These are phyloP conservation scores for Denticeps clupeoides DNA, from an alignment of 2,797 vertebrate genomes.

Conservation along the genomic window DNA sequence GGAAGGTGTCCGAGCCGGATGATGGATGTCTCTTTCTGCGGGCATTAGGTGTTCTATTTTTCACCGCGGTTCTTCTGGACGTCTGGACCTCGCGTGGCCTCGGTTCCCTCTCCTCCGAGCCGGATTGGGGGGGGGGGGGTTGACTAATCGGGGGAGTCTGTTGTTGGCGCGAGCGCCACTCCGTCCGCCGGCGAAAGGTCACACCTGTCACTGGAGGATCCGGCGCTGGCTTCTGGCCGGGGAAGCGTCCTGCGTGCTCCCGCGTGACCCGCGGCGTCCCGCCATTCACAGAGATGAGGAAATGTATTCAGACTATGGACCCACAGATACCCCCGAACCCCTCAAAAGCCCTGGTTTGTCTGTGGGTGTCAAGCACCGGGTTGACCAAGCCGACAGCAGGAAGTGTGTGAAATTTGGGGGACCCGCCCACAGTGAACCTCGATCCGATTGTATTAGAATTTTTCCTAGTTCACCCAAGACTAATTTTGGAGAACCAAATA, in stretches of 20 bases:
- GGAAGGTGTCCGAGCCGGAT: slow-evolving; percentile 32
- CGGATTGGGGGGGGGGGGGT: slow-evolving; percentile 25
- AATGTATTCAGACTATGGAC: too few relatives aligned
- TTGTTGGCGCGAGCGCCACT: slow-evolving; percentile 41
- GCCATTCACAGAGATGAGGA: too few relatives aligned
- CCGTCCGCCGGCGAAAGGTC: slow-evolving; percentile 51
- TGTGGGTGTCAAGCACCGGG: too few relatives aligned
- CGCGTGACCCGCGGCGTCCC: too few relatives aligned
- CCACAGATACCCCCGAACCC: too few relatives aligned
- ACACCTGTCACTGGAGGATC: slow-evolving; percentile 52
- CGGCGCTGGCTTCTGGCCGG: slow-evolving; percentile 18
- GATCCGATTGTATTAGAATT: too few relatives aligned
- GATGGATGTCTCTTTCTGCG: slow-evolving; percentile 68
- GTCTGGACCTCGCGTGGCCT: slow-evolving; percentile 10
- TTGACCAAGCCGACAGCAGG: too few relatives aligned
- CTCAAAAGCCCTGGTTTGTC: too few relatives aligned
- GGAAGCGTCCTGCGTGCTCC: slow-evolving; percentile 16
- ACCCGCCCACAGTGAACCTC: too few relatives aligned
- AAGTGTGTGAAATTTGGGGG: too few relatives aligned
- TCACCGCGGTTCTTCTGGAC: slow-evolving; percentile 52
- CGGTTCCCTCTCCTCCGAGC: neutral
- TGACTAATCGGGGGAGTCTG: slow-evolving; percentile 52
- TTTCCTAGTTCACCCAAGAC: too few relatives aligned
- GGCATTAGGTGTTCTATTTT: slow-evolving; percentile 68
- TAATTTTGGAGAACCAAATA: too few relatives aligned